phyloP scores from a whole-genome alignment of 2,113 vertebrate genomes.

The Coreoperca whiteheadi region DNA sequence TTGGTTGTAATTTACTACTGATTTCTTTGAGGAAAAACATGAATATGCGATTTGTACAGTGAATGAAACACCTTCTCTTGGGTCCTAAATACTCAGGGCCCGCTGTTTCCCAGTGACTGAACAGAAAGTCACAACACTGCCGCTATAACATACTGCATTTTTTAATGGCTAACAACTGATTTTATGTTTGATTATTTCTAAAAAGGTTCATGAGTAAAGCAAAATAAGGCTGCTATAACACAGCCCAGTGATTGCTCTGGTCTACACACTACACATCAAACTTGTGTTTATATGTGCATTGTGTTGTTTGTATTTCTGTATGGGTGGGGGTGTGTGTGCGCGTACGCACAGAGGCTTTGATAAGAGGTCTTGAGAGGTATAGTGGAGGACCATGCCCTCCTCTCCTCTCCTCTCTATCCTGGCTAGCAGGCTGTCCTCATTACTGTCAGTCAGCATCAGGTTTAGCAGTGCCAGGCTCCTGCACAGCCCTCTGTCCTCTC shows the following conservation, averaged over 20 bases:
- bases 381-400: slow-evolving; percentile 70
- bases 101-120: slow-evolving; percentile 11
- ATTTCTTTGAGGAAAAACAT: not conserved
- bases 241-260: slow-evolving; percentile 20
- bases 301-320: slow-evolving; percentile 39
- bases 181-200: slow-evolving; percentile 25
- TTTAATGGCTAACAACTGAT: slow-evolving; percentile 14
- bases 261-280: slow-evolving; percentile 33
- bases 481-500: slow-evolving; percentile 80
- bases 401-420: slow-evolving; percentile 70
- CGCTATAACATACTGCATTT: not conserved
- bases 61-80: not conserved
- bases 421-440: slow-evolving; percentile 81
- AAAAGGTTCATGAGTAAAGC: slow-evolving; percentile 25
- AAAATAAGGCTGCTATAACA: slow-evolving; percentile 22
- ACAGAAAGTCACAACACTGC: slow-evolving; percentile 5
- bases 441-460: slow-evolving; percentile 86
- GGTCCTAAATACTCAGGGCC: not conserved
- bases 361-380: slow-evolving; percentile 76
- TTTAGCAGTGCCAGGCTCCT: slow-evolving; percentile 81
- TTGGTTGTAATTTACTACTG: not conserved
- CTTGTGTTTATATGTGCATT: slow-evolving; percentile 20
- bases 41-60: not conserved
- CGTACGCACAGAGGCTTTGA: slow-evolving; percentile 60
- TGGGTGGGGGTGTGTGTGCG: slow-evolving; percentile 19